Conservation (phyloP, 2,888 invertebrate genomes). For the Agrotis ipsilon region DNA sequence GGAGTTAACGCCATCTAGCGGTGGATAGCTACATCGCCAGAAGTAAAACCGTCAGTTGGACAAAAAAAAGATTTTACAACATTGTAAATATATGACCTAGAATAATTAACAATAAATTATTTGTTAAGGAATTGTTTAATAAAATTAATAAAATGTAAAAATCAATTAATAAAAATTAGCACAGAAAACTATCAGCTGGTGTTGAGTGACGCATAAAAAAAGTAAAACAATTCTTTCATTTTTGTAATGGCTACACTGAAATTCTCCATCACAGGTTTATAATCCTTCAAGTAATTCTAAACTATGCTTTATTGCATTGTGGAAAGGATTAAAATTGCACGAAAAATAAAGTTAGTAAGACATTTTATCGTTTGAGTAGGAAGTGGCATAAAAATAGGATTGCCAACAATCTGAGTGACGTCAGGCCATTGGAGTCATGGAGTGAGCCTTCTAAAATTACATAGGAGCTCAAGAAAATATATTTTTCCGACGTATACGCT, state of each 20-base stretch:
- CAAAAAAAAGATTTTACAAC: no score
- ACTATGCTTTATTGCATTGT: conserved; percentile 74
- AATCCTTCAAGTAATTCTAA: conserved; percentile 66
- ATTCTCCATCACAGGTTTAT: conserved; percentile 73
- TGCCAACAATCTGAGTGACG: conserved; percentile 90
- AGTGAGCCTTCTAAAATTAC: conserved; percentile 90
- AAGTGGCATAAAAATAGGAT: conserved; percentile 90
- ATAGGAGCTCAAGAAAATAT: conserved; percentile 82
- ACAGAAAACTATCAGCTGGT: conserved; percentile 64
- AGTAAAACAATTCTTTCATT: conserved; percentile 51
- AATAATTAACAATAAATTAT: accelerated
- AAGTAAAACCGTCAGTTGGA: neutral
- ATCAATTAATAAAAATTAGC: neutral
- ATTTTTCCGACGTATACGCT: conserved; percentile 80
- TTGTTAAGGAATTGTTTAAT: no score
- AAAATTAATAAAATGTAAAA: accelerated
- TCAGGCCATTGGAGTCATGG: conserved; percentile 86
- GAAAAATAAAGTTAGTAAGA: conserved; percentile 74
- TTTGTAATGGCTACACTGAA: conserved; percentile 75
- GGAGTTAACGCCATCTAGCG: conserved; percentile 19
- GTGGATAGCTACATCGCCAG: conserved; percentile 10
- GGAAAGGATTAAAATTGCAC: conserved; percentile 77
- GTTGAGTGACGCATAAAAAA: conserved; percentile 48
- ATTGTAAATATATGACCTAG: accelerated
- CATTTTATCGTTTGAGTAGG: conserved; percentile 83